Base-by-base conservation (phyloP, 2,888 invertebrate species). In the Leucoptera coffeella region DNA sequence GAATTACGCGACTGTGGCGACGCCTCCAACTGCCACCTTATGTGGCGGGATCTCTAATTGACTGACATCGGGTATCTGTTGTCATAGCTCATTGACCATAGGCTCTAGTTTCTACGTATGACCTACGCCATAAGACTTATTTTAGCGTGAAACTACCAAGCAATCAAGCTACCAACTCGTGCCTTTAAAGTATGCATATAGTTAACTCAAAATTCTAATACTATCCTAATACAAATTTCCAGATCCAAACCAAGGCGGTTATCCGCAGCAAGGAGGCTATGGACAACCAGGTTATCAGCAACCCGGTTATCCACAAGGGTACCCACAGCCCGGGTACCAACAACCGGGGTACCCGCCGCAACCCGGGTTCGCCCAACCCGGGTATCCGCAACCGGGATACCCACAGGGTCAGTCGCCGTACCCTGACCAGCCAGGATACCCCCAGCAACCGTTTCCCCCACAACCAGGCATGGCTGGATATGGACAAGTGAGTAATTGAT, bases 231-330 rank as follows among this genome's bases (percentile, higher is more conserved):
- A 4, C 10, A n/a, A 9, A 9, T 11, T 26, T 27, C 13, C 49
- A 59, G 58, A 59, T 45, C 60, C 55, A 34, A 52, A 53, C 40
- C 58, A 50, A 64, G 74, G 43, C 0, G 50, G 49, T 0, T 54
- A 52, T 25, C 61, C 64, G 2, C 65, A 58, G 23, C 42, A n/a
- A n/a, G n/a, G n/a, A 37, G 14, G 45, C 15, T 9, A 6, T 9
- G n/a, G 12, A 7, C 26, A 19, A 15, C 28, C 30, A n/a, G 48
- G 45, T 0, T 49, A 50, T 13, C 47, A 48, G n/a, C n/a, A n/a
- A n/a, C n/a, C n/a, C n/a, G n/a, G n/a, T n/a, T n/a, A n/a, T n/a
- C n/a, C n/a, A n/a, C n/a, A n/a, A n/a, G 28, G 28, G 10, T 28
- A 28, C 25, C 32, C 32, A 39, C 58, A 50, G 64, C 73, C 43